Evolutionary conservation across 2,113 vertebrate species (phyloP).

Genomic region (Hydrochoerus hydrochaeris): DNA sequence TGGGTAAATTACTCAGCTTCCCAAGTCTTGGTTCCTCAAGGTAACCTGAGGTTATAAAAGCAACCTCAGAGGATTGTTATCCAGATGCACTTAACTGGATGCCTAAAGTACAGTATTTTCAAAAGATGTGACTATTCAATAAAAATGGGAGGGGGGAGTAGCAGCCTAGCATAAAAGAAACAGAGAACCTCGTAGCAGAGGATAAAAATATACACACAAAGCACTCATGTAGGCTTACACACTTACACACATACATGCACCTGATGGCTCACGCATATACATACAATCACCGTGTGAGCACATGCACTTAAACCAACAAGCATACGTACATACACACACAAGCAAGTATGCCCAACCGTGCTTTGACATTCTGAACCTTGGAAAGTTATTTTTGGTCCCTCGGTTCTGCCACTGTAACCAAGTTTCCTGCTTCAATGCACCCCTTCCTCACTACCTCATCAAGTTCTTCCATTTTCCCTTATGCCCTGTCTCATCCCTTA

Average conservation of each 20-base stretch:
- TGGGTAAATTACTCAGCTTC: constrained; percentile 8
- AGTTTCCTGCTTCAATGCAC: background rate
- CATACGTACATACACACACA: background rate
- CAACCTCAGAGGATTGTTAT: background rate
- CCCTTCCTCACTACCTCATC: background rate
- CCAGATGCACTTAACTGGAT: background rate
- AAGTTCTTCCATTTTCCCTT: background rate
- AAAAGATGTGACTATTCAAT: constrained; percentile 44
- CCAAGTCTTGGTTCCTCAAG: constrained; percentile 5
- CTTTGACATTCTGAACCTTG: background rate
- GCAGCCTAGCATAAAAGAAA: background rate
- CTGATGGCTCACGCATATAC: background rate
- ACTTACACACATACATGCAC: background rate
- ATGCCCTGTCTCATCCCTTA: constrained; percentile 53
- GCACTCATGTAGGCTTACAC: background rate
- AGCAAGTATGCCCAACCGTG: background rate
- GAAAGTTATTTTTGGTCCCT: background rate
- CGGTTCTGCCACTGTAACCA: background rate
- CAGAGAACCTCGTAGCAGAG: background rate
- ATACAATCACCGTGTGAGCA: background rate
- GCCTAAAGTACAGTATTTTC: background rate
- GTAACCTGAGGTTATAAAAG: constrained; percentile 18
- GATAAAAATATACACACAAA: background rate
- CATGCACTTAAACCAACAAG: background rate
- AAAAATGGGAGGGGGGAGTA: background rate